Evolutionary conservation across 2,113 vertebrate species (phyloP).

Genomic region (Glaucomys volans): DNA sequence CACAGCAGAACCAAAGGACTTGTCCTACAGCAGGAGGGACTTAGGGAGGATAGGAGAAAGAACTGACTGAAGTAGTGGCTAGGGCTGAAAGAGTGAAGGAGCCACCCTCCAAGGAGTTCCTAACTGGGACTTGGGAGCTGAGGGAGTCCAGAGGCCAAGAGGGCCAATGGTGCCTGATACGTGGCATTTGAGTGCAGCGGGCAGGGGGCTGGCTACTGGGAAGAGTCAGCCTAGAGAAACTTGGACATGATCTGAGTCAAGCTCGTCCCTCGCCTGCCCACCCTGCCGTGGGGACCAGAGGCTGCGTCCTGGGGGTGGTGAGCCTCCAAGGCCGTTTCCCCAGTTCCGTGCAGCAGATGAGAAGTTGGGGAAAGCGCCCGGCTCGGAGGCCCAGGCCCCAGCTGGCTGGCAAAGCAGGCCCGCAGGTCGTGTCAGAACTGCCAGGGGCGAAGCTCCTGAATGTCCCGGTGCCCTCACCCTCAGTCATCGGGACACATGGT

Average conservation of each 20-base stretch:
- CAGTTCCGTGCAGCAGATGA: not conserved
- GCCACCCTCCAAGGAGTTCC: not conserved
- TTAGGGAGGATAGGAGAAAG: constrained; percentile 64
- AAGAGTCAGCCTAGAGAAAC: not conserved
- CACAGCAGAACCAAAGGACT: constrained; percentile 49
- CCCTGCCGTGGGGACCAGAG: not conserved
- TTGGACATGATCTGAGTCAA: rapidly evolving
- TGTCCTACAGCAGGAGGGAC: constrained; percentile 66
- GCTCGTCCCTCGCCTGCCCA: rapidly evolving
- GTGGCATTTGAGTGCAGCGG: not conserved
- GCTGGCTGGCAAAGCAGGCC: not conserved
- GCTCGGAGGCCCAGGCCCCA: not conserved
- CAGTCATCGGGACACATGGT: rapidly evolving
- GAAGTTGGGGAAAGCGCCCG: not conserved
- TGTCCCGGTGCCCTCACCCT: rapidly evolving
- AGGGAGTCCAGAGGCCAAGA: not conserved
- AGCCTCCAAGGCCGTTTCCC: not conserved
- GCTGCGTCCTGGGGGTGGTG: rapidly evolving
- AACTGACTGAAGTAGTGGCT: constrained; percentile 21
- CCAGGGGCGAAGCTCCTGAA: not conserved
- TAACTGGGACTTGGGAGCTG: rapidly evolving
- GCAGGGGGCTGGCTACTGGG: not conserved
- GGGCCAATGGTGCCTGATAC: too few species aligned
- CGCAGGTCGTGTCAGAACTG: not conserved
- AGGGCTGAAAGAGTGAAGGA: not conserved